Evolutionary conservation across 2,888 invertebrate genomes (phyloP), one percentile per base, ranked within the genome.

Genomic region (Amphipyra berbera): DNA sequence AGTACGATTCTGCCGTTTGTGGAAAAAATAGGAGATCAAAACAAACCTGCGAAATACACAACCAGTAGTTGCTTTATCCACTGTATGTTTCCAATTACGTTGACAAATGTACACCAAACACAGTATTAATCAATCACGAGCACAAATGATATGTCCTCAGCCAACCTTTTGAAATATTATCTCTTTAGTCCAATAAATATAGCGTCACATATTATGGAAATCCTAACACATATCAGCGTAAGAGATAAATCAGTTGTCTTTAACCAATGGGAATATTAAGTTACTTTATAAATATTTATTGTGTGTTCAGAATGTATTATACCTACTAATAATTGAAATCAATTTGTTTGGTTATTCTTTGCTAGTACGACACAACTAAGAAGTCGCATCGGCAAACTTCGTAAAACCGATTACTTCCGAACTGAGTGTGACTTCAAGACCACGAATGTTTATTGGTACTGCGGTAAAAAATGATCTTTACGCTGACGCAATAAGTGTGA

Each of bases 111-210:
- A 47, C 54, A 47, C 45, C 42, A 52, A 71, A 60, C 47, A 61
- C 37, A 47, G 62, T 56, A 60, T 70, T 75, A 75, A 78, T 79
- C 82, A 71, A 81, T 79, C 79, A 81, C 38, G 53, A 53, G 60
- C 67, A 70, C 60, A 76, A 76, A 77, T 68, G 52, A 61, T 63
- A 68, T 54, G 56, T 68, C 57, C 53, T 47, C 53, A 37, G 45
- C 41, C 40, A 57, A 46, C 61, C 69, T 68, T 69, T 65, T 62
- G 57, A 66, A 68, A 81, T 76, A 76, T 68, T 65, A 66, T 78
- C 53, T 68, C 54, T 65, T 55, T 60, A 71, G 50, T 61, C 52
- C 59, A 64, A 67, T 75, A 66, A 64, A 72, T 68, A 77, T 62
- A 68, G 67, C 60, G 55, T 71, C 47, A 64, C 49, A 63, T 56